These are phyloP conservation scores for Cathartes aura DNA, from an alignment of 2,113 vertebrate species.

Conservation along the genomic window DNA sequence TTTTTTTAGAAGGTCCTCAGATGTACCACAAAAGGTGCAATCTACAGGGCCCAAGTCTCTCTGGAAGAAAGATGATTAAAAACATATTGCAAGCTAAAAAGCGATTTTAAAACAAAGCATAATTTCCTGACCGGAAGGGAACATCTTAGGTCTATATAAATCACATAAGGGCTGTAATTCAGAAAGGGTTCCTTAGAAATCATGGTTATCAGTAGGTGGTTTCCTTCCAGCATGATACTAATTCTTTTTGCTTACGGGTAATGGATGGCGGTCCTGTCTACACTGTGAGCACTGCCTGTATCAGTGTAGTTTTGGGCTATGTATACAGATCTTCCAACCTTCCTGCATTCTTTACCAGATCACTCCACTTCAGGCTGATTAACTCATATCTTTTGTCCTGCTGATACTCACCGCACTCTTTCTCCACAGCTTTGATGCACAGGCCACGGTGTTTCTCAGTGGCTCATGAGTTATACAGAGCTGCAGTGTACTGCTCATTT, in stretches of 20 bases:
- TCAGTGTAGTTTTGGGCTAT: background rate
- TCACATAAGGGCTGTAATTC: background rate
- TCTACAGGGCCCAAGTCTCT: background rate
- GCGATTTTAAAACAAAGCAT: background rate
- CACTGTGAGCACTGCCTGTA: background rate
- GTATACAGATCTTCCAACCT: background rate
- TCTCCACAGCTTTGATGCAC: background rate
- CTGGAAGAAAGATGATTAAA: background rate
- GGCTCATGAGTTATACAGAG: background rate
- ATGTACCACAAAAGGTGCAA: background rate
- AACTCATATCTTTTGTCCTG: background rate
- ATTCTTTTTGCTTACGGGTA: fast-evolving
- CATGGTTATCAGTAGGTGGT: background rate
- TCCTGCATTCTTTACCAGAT: background rate
- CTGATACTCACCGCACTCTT: background rate
- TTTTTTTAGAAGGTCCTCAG: background rate
- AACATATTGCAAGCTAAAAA: background rate
- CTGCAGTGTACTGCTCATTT: background rate
- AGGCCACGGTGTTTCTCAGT: background rate
- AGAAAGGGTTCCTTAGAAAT: background rate
- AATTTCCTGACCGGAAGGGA: background rate
- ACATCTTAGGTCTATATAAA: background rate
- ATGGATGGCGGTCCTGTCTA: background rate
- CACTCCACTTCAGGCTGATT: background rate
- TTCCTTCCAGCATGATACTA: background rate